A percentile compares a stretch with the other conserved stretches of the same genome.
Evolutionary conservation across 2,113 vertebrate species (phyloP).

Genomic region (Psilopsiagon aymara): DNA sequence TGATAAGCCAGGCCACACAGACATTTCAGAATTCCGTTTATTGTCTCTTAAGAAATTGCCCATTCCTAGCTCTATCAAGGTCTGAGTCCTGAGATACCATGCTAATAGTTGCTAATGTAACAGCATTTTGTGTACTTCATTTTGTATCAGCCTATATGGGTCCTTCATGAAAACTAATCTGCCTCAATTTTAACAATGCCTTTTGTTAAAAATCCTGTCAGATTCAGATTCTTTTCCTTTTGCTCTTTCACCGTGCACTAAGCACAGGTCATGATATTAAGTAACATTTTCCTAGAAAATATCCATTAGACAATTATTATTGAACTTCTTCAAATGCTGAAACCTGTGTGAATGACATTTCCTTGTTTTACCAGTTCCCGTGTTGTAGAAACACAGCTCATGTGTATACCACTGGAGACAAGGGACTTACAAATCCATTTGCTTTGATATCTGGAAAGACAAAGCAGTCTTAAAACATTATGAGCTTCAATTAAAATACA

Average conservation of each 20-base stretch:
- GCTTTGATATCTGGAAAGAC: slow-evolving; percentile 34
- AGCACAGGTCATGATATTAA: background rate
- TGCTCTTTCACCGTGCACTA: background rate
- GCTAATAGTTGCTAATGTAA: background rate
- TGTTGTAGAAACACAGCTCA: background rate
- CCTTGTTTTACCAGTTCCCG: background rate
- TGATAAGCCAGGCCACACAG: background rate
- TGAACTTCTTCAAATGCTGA: background rate
- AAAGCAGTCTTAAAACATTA: slow-evolving; percentile 55
- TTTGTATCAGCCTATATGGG: background rate
- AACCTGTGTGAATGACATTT: background rate
- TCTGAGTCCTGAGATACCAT: background rate
- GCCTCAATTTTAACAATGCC: background rate
- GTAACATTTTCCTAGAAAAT: background rate
- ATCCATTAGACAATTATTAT: background rate
- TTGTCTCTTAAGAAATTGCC: background rate
- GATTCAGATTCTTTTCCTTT: background rate
- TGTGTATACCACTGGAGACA: background rate
- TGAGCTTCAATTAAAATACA: slow-evolving; percentile 38
- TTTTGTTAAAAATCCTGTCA: background rate
- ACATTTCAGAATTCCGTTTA: background rate
- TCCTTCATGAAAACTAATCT: background rate
- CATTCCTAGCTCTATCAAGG: background rate
- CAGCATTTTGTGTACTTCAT: background rate
- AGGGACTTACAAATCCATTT: slow-evolving; percentile 43